Evolutionary conservation across 2,797 vertebrate genomes (phyloP).

Genomic region (Clarias platycephalus): DNA sequence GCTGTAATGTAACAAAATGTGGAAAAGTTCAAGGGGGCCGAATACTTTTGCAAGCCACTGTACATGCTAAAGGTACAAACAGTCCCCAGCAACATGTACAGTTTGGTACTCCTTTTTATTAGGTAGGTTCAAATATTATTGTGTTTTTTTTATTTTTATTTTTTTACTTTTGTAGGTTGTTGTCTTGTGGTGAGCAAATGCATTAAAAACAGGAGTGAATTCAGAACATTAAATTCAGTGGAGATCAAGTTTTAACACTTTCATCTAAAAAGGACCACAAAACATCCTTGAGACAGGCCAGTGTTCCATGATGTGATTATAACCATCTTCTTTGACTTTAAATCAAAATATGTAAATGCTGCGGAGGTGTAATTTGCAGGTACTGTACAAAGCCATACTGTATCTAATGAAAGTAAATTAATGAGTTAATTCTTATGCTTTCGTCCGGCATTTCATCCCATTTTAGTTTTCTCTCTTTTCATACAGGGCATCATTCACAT

Average conservation of each 20-base stretch:
- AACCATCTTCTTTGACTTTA: slow-evolving; percentile 43
- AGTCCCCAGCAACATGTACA: not conserved
- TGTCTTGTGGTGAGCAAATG: not conserved
- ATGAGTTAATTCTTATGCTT: slow-evolving; percentile 58
- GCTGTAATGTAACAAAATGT: no score
- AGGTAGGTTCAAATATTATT: not conserved
- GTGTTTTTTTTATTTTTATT: not conserved
- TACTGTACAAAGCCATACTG: slow-evolving; percentile 51
- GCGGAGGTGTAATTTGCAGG: not conserved
- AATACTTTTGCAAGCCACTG: no score
- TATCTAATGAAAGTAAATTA: slow-evolving; percentile 65
- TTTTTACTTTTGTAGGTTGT: not conserved
- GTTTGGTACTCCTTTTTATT: not conserved
- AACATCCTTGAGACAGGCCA: not conserved
- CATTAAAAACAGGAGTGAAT: not conserved
- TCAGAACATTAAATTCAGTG: not conserved
- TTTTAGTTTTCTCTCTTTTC: slow-evolving; percentile 7
- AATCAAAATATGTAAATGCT: slow-evolving; percentile 57
- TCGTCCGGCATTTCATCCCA: slow-evolving; percentile 19
- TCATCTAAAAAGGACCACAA: not conserved
- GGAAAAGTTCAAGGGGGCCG: no score
- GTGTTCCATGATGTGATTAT: not conserved
- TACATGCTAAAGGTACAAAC: not conserved
- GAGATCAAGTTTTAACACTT: not conserved
- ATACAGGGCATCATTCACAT: slow-evolving; percentile 48